Base-by-base conservation (phyloP, 1,140 invertebrate genomes). In the Drosophila prosaltans region DNA sequence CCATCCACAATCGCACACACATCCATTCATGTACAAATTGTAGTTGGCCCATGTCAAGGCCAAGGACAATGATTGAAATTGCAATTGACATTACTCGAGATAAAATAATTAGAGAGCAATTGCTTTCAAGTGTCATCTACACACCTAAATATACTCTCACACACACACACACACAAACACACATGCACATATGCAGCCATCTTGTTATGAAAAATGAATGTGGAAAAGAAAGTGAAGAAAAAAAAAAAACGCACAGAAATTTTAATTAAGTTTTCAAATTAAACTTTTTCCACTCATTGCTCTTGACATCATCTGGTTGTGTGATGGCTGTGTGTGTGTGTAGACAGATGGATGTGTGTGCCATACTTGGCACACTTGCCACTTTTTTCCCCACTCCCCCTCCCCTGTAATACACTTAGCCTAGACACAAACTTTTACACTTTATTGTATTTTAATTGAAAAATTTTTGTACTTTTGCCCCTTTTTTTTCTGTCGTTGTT, bases 251-350 rank as follows among this genome's bases (percentile, higher is more conserved):
- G 71, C 67, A 70, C 63, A 78, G 78, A 51, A 75, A 80, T 89
- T 88, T 88, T 88, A 88, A 88, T 88, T 89, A 88, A 88, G 84
- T 88, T 90, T 88, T 88, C 80, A 88, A 88, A 88, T 89, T 84
- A 84, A 89, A 86, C 84, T 85, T 85, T 82, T 85, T 84, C 64
- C 73, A 83, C 80, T 71, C 69, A 69, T 80, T 77, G 81, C 68
- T 73, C 65, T 77, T 69, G 62, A 69, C 69, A 65, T 57, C 65
- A 65, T 57, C 61, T 67, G 39, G 66, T n/a, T 66, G 64, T 70
- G 40, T 57, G 59, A 48, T 55, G 48, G 61, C 2, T 5, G 63
- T 72, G 69, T 58, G 69, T 28, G 36, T 68, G 57, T 41, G 54
- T 30, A 30, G 28, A 30, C 28, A 30, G 59, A 30, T 65, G 16